Evolutionary conservation across 2,888 invertebrate species (phyloP).

Genomic region (Endotricha flammealis): DNA sequence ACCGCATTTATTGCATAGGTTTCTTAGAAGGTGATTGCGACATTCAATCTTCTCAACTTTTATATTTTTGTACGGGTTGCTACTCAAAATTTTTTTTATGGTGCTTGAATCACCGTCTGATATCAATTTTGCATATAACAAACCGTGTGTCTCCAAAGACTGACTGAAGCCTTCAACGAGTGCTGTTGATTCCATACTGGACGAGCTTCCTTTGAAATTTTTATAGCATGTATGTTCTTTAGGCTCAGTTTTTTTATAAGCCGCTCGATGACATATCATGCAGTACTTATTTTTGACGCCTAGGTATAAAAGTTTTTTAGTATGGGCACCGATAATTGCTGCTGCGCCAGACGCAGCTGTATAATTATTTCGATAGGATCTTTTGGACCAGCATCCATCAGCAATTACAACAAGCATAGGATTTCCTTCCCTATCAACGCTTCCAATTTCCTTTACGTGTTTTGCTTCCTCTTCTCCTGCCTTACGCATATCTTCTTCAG

Average conservation of each 20-base stretch:
- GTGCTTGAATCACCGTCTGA: slow-evolving; percentile 3
- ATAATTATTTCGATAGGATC: slow-evolving; percentile 8
- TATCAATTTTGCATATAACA: neutral
- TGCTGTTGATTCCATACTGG: neutral
- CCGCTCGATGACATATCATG: slow-evolving; percentile 5
- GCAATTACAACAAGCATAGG: too few species aligned
- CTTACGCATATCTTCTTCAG: too few species aligned
- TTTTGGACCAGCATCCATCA: slow-evolving; percentile 4
- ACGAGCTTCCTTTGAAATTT: slow-evolving; percentile 1
- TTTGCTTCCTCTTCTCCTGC: too few species aligned
- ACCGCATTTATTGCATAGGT: neutral
- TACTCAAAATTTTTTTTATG: neutral
- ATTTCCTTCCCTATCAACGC: too few species aligned
- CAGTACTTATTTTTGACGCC: slow-evolving; percentile 8
- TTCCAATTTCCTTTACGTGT: too few species aligned
- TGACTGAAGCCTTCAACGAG: slow-evolving; percentile 1
- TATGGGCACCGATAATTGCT: slow-evolving; percentile 7
- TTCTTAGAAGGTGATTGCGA: neutral
- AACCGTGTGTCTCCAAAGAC: neutral
- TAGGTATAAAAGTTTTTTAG: slow-evolving; percentile 6
- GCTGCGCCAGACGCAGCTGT: slow-evolving; percentile 8
- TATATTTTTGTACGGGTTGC: neutral
- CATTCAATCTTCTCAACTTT: slow-evolving; percentile 1
- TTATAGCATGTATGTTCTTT: slow-evolving; percentile 5
- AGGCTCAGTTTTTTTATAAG: slow-evolving; percentile 1